Base-by-base conservation (phyloP, 2,113 vertebrate species). In the Ctenomys sociabilis region DNA sequence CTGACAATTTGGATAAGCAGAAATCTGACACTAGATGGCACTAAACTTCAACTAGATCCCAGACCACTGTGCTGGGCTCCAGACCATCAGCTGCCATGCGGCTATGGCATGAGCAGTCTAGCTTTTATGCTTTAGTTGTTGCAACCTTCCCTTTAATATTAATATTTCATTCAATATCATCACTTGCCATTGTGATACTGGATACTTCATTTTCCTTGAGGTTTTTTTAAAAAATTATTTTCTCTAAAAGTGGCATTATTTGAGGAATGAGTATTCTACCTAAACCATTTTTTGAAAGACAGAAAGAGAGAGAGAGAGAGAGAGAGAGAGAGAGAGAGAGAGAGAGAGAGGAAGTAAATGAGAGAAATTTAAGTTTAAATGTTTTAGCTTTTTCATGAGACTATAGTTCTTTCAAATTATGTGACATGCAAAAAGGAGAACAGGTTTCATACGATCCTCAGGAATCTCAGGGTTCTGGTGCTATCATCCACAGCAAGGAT, bases 1-100 rank as follows among this genome's bases (percentile, higher is more conserved):
- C 7, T 32, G 26, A 24, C 32, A 84, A 21, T 89, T 87, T 84
- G 30, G 17, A 63, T 35, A 52, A 45, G 4, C 14, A 66, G 77
- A 93, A 95, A 90, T 22, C 12, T 43, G 49, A 77, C 97, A 95
- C 66, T 87, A 97, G 97, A 45, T 96, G 97, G 97, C 95, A 66
- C 66, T 88, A 96, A 80, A 85, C 26, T 35, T 92, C 70, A 86
- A 12, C 30, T n/a, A 61, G 85, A 40, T 49, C 32, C 52, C 8
- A 37, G 24, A 12, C 16, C 21, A 22, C 4, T 43, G 17, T 77
- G 24, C 8, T 19, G 32, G 57, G 54, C 30, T 30, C 8, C 17
- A 16, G 26, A 70, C 0, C 3, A 12, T 7, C 17, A 7, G 1
- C 4, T 11, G 22, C 30, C 32, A 30, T 91, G 54, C 11, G 77